Evolutionary conservation across 2,113 vertebrate species (phyloP), one percentile per base, ranked within the genome.

Genomic region (Neolamprologus devosi): DNA sequence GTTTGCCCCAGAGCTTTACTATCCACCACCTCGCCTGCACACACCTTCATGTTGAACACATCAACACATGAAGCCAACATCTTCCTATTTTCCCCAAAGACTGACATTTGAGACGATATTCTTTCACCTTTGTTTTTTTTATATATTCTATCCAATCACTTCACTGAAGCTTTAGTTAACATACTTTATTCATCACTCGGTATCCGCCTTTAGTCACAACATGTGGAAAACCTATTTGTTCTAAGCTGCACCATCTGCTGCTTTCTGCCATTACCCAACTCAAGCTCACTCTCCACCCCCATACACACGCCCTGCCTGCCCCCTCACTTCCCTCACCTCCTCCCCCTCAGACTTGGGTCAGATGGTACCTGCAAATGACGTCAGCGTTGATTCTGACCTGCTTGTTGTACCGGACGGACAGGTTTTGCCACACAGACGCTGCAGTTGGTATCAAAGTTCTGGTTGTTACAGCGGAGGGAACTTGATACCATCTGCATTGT

Each of bases 221-320:
- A 87, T 37, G 47, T 92, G 73, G 86, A 9, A 88, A 88, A 90
- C 84, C 84, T 85, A 79, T 88, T 91, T 86, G 90, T 92, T 91
- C 91, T 82, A 78, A 92, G 94, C 93, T 94, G 90, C 90, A 92
- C 82, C 93, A 93, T 91, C 92, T 86, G 93, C 93, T 95, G 93
- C 95, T 94, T 95, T 85, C 86, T 92, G 93, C 93, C 81, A 65
- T 95, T 88, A 91, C 87, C 88, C 87, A 80, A 87, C 89, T 88
- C 88, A 30, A 85, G 85, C 90, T 91, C 89, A 84, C 92, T 84
- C 73, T 73, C 88, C 90, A 58, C 65, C 82, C 49, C 55, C 90
- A 83, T 83, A 87, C 90, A 91, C 85, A 92, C 89, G 73, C 91
- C 88, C 89, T 92, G 86, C 94, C 87, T 88, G 87, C 73, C 89